Conservation (phyloP, 2,113 vertebrate species). For the Anoplopoma fimbria region DNA sequence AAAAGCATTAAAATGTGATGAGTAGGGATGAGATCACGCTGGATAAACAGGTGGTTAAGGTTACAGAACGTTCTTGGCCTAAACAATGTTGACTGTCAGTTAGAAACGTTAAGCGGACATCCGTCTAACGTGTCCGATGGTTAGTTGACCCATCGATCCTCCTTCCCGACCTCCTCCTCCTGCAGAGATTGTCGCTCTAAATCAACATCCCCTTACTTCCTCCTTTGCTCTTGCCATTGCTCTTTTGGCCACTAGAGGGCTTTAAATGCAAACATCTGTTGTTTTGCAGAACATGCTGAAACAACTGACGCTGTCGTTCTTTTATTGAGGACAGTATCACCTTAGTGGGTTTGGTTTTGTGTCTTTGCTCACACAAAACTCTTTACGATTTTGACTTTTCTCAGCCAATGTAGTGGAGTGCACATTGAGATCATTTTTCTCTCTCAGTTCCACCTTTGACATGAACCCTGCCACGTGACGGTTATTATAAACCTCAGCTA, state of each 20-base stretch:
- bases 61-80: neutral
- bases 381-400: conserved; percentile 4
- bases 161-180: neutral
- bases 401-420: neutral
- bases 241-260: too few relatives aligned
- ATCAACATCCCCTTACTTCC: neutral
- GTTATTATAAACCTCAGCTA: conserved; percentile 36
- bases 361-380: neutral
- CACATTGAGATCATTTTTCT: neutral
- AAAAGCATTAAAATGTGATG: too few relatives aligned
- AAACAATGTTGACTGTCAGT: neutral
- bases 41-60: neutral
- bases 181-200: neutral
- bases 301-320: neutral
- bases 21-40: neutral
- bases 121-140: neutral
- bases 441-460: conserved; percentile 26
- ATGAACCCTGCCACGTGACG: conserved; percentile 1
- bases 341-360: neutral
- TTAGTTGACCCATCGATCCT: neutral
- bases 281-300: neutral
- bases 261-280: neutral
- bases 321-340: neutral
- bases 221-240: neutral
- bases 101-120: neutral